Base-by-base conservation (phyloP, 2,888 invertebrate species). In the Julus scandinavius region DNA sequence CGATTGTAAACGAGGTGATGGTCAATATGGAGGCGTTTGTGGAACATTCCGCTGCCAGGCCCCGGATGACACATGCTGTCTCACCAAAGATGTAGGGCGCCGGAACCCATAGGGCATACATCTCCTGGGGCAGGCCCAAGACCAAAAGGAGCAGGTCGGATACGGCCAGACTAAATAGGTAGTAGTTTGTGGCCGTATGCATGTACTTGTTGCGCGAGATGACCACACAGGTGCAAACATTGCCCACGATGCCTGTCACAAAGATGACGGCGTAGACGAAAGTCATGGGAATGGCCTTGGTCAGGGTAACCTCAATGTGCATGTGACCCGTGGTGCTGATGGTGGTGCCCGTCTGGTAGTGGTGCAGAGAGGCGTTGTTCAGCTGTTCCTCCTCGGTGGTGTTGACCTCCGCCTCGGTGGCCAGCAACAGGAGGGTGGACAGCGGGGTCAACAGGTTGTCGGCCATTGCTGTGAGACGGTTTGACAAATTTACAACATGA, bases 1-100 rank as follows among this genome's bases (percentile, higher is more conserved):
- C 97, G 72, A 96, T 94, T 0, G 97, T 97, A 92, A 97, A 97
- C 2, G 97, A 96, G 0, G 97, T 96, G 91, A 97, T 97, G 13
- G 93, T 94, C 80, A 94, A 91, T 1, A 97, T 97, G 0, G 97
- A 88, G 5, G 91, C 91, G 90, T 94, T 94, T 1, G 94, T 93
- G 29, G 94, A 94, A n/a, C 96, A 96, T 92, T 97, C 97, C 0
- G 97, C 96, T 0, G 96, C 95, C 87, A 97, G 94, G 9, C 96
- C 96, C 63, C 96, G 94, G 15, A 95, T 92, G 15, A 96, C 94
- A 92, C 97, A 97, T 90, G 96, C 95, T 6, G 94, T 94, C 91
- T 96, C 96, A 0, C 96, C 96, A 90, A 97, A 92, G 83, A 92
- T 72, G 72, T 54, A 96, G 0, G 95, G 95, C 87, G 94, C 94